Percentiles rank a stretch among this genome's conserved stretches.
Conservation (phyloP, 2,797 vertebrate genomes). For the Protosalanx chinensis region DNA sequence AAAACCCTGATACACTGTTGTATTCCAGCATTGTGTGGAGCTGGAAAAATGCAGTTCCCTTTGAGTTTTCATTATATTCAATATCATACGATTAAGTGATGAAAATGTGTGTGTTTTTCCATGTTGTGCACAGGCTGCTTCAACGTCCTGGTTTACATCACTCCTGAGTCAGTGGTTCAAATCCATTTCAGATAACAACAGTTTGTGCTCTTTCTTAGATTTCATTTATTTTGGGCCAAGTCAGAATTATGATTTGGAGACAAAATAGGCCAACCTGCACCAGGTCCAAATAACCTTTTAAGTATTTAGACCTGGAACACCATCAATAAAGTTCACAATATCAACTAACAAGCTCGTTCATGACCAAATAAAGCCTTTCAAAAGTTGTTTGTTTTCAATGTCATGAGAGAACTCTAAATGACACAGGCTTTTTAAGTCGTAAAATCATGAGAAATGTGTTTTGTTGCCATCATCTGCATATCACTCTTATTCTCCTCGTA, state of each 20-base stretch:
- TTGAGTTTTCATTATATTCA: conserved; percentile 60
- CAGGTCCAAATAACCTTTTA: conserved; percentile 64
- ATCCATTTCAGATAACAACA: conserved; percentile 58
- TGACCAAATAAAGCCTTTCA: conserved; percentile 31
- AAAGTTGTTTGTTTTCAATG: conserved; percentile 25
- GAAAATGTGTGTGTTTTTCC: conserved; percentile 58
- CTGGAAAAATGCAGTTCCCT: conserved; percentile 56
- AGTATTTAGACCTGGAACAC: conserved; percentile 47
- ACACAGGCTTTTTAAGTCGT: conserved; percentile 53
- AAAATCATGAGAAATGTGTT: conserved; percentile 48
- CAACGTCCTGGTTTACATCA: conserved; percentile 51
- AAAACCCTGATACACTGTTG: conserved; percentile 39
- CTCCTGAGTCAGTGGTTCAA: conserved; percentile 55
- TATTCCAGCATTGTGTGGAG: conserved; percentile 52
- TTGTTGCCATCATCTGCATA: conserved; percentile 76
- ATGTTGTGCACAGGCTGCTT: conserved; percentile 33
- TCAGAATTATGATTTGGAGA: conserved; percentile 69
- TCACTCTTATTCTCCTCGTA: conserved; percentile 58
- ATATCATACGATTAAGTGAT: conserved; percentile 61
- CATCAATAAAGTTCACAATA: no score
- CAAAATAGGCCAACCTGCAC: conserved; percentile 52
- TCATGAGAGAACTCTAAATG: conserved; percentile 45
- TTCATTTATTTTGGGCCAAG: conserved; percentile 63
- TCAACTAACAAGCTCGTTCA: conserved; percentile 19
- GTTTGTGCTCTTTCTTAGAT: conserved; percentile 45